phyloP scores from a whole-genome alignment of 2,113 vertebrate genomes.

The Pedetes capensis region DNA sequence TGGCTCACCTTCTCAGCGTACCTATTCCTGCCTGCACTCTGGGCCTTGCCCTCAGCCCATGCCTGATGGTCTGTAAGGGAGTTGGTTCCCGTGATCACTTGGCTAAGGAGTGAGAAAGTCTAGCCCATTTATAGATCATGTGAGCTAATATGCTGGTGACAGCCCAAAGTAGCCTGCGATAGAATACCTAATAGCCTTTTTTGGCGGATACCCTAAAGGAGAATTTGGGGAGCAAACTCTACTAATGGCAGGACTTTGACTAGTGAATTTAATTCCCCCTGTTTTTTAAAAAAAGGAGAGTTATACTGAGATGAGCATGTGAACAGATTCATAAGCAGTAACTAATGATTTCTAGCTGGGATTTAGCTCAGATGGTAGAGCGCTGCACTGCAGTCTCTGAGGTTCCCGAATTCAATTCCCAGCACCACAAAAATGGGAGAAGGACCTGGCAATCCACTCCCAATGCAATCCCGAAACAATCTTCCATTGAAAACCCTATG shows the following conservation, averaged over 20 bases:
- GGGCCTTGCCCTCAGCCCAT: not conserved
- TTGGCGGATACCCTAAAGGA: not conserved
- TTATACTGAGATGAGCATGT: not conserved
- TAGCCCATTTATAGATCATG: not conserved
- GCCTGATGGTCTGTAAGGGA: not conserved
- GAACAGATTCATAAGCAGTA: not conserved
- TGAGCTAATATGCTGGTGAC: not conserved
- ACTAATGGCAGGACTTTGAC: not conserved
- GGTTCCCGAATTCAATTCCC: no score
- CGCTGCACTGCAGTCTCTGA: no score
- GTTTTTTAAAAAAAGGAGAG: not conserved
- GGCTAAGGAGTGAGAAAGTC: not conserved
- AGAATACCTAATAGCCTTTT: not conserved
- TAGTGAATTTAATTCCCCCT: not conserved
- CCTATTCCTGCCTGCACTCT: accelerated
- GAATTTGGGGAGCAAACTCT: not conserved
- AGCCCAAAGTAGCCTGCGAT: not conserved
- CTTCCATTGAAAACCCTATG: no score
- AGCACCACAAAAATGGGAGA: no score
- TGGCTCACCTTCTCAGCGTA: not conserved
- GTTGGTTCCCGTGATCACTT: not conserved
- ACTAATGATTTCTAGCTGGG: not conserved
- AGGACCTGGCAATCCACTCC: no score
- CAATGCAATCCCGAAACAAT: no score
- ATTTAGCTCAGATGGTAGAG: no score